Base-by-base conservation (phyloP, 30 jellyfish, hydroid and myxozoan species). In the Turritopsis rubra region DNA sequence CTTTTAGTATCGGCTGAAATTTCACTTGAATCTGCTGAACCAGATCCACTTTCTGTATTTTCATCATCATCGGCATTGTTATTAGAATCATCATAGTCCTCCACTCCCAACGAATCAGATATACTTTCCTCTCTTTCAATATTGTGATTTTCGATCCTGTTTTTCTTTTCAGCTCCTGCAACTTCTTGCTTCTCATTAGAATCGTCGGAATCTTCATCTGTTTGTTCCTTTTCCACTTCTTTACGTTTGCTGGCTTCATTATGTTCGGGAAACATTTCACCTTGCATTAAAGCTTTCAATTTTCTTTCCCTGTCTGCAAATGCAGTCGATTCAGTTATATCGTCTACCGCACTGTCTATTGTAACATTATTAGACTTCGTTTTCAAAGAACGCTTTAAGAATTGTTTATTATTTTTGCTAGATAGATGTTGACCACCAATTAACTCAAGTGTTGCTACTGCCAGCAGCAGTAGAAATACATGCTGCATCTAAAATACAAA, bases 221-320 rank as follows among this genome's bases (percentile, higher is more conserved):
- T 65, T 71, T 16, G 86, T 7, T 23, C 85, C 5, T 65, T 81
- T 81, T 81, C 1, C 21, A 72, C 65, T 23, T 26, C 65, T 24
- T 26, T 66, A 17, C 22, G 84, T 22, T 71, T 60, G 41, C 60
- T 25, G 25, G 29, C 26, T 18, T 52, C 53, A 5, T 28, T 21
- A 1, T 82, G 88, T 29, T 82, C 88, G 0, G 88, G 88, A 71
- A 65, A 72, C 88, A 82, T 65, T 41, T 82, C 88, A 3, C 88
- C 88, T 65, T 80, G 80, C 87, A 80, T 52, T 16, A 80, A 41
- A 21, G 65, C 28, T 68, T 80, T 80, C 87, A 77, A 80, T 80
- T 80, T 80, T 28, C 66, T 80, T 4, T 80, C 87, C 53, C 87
- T 4, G 30, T 65, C 87, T 41, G 87, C 87, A 80, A 80, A 80